A percentile compares a stretch with the other conserved stretches of the same genome.
These are phyloP conservation scores for Meteorus colon DNA, from an alignment of 2,888 invertebrate genomes.

Conservation along the genomic window DNA sequence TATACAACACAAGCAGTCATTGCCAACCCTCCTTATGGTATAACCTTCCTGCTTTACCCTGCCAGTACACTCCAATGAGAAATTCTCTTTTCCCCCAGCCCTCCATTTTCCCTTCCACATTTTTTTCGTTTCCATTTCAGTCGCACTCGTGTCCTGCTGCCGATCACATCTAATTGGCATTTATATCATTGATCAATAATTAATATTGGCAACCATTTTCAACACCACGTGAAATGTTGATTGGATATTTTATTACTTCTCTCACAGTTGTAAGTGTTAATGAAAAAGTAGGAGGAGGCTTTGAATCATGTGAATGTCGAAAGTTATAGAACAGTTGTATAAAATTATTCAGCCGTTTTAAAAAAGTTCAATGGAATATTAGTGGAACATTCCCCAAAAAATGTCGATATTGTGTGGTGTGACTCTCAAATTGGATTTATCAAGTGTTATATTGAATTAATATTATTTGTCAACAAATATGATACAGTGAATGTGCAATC, in stretches of 20 bases:
- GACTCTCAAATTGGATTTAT: not conserved
- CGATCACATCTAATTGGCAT: slow-evolving; percentile 44
- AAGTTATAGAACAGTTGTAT: too few species aligned
- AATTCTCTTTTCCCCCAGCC: slow-evolving; percentile 47
- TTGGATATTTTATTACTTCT: too few species aligned
- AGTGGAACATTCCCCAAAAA: not conserved
- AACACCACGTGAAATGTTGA: too few species aligned
- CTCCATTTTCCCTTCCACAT: slow-evolving; percentile 60
- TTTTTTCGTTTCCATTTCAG: slow-evolving; percentile 65
- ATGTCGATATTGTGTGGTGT: not conserved
- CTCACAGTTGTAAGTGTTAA: not conserved
- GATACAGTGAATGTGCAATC: not conserved
- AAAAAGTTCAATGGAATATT: not conserved
- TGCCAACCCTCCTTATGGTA: slow-evolving; percentile 56
- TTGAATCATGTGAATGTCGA: too few species aligned
- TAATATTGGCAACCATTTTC: not conserved
- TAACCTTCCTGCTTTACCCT: slow-evolving; percentile 29
- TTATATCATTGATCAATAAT: not conserved
- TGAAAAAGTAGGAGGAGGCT: not conserved
- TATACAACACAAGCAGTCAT: slow-evolving; percentile 50
- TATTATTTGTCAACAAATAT: not conserved
- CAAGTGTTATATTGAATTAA: not conserved
- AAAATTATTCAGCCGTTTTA: not conserved
- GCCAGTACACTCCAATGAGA: slow-evolving; percentile 47
- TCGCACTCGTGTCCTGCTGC: slow-evolving; percentile 56